Conservation (phyloP, 1,140 invertebrate genomes). For the Zaprionus inermis region DNA sequence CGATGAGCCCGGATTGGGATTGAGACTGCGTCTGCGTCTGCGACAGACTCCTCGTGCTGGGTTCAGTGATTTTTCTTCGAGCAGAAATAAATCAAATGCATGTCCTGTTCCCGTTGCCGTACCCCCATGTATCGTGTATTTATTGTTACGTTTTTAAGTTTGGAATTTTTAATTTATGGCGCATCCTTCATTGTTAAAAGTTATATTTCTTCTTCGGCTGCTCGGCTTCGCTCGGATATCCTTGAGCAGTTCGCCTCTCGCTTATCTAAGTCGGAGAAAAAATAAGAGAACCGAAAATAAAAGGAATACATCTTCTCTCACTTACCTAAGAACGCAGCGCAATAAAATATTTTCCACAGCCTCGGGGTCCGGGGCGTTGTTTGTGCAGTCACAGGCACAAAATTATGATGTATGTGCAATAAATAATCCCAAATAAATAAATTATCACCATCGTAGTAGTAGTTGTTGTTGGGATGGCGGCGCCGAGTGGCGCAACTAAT, state of each 20-base stretch:
- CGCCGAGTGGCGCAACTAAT: constrained; percentile 73
- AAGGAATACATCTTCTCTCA: constrained; percentile 42
- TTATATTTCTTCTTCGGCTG: constrained; percentile 66
- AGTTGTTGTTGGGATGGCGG: constrained; percentile 11
- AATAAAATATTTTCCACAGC: constrained; percentile 47
- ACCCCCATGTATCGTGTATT: constrained; percentile 61
- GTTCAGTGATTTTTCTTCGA: constrained; percentile 56
- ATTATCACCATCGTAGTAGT: constrained; percentile 62
- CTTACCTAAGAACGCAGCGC: constrained; percentile 31
- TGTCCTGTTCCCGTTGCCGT: constrained; percentile 58
- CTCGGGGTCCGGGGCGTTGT: constrained; percentile 22
- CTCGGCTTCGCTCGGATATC: constrained; percentile 10
- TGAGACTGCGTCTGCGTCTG: constrained; percentile 10
- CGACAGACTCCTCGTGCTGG: constrained; percentile 21
- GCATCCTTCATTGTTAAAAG: constrained; percentile 77
- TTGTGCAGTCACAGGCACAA: constrained; percentile 60
- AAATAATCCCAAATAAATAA: constrained; percentile 83
- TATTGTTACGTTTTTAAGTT: constrained; percentile 81
- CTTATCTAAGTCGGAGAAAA: constrained; percentile 49
- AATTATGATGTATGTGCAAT: constrained; percentile 83
- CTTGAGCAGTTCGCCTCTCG: constrained; percentile 29
- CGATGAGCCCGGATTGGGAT: constrained; percentile 21
- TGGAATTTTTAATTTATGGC: constrained; percentile 82
- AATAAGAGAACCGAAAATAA: neutral
- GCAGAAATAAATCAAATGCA: constrained; percentile 77